Evolutionary conservation across 2,113 vertebrate species (phyloP), one percentile per base, ranked within the genome.

Genomic region (Terrapene triunguis): DNA sequence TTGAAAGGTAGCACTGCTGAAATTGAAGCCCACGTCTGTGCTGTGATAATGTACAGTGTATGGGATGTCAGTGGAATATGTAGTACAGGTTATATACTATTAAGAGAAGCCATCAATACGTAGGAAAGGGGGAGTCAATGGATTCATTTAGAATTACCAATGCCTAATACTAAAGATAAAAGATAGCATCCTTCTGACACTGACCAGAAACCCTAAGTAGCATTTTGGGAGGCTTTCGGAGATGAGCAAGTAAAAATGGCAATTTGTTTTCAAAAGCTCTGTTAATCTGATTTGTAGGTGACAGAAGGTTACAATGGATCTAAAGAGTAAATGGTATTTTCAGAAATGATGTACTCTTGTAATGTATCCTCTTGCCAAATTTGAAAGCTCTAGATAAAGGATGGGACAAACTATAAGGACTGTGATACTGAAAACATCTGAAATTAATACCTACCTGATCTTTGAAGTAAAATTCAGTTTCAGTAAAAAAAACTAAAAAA

Each of bases 381-480:
- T 87, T 87, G 11, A 93, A 96, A 96, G n/a, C 44, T 24, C 1
- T 50, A 62, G 5, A 38, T 62, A 74, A 83, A 90, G 96, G 57
- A 42, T 72, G 55, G 74, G 21, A 29, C 8, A 82, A 3, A 74
- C 35, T 42, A 72, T 55, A 82, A 53, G 3, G 65, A 69, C 35
- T 22, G 35, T 8, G 6, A 38, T 32, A 44, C 5, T 53, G 17
- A 87, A 89, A 69, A 0, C 2, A 8, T 10, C 62, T 80, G 9
- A 12, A 80, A 54, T 55, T 90, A 65, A 0, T 88, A 44, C 35
- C 17, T 44, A 10, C 11, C 5, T 38, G 0, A 12, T 54, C 35
- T 76, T 92, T 88, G 51, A 84, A 10, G 44, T 35, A 51, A 54
- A 35, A 84, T 44, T 9, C 32, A 11, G 5, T 72, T 72, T 72